phyloP scores from a whole-genome alignment of 2,797 vertebrate species.

The Taeniopygia guttata region DNA sequence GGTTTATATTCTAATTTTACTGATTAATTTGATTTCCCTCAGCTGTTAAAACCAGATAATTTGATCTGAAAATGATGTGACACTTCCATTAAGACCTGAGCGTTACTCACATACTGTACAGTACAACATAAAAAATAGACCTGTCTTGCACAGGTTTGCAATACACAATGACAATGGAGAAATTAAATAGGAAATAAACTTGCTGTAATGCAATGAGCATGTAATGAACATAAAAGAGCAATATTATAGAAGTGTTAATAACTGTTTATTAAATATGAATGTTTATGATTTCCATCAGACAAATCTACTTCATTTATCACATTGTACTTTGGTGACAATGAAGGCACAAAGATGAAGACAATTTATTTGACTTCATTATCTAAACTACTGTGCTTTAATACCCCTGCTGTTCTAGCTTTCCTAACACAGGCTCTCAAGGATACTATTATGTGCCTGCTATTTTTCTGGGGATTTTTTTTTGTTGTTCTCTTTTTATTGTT shows the following conservation, averaged over 20 bases:
- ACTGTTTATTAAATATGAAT: constrained; percentile 40
- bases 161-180: not conserved
- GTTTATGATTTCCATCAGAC: not conserved
- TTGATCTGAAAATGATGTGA: constrained; percentile 53
- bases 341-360: not conserved
- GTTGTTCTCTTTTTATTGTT: not conserved
- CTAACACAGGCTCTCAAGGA: not conserved
- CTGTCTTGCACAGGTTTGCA: not conserved
- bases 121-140: constrained; percentile 12
- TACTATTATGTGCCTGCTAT: not conserved
- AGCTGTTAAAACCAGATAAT: constrained; percentile 53
- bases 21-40: constrained; percentile 49
- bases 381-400: constrained; percentile 31
- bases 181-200: constrained; percentile 42
- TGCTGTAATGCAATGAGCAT: not conserved
- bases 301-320: constrained; percentile 44
- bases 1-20: constrained; percentile 1
- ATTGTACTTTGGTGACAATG: not conserved
- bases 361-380: constrained; percentile 48
- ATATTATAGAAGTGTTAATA: constrained; percentile 37
- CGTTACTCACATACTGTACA: not conserved
- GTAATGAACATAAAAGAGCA: constrained; percentile 42
- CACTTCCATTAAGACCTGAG: constrained; percentile 51
- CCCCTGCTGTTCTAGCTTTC: not conserved
- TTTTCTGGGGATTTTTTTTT: not conserved